Conservation (phyloP, 2,888 invertebrate genomes). For the Anthrax anthrax region DNA sequence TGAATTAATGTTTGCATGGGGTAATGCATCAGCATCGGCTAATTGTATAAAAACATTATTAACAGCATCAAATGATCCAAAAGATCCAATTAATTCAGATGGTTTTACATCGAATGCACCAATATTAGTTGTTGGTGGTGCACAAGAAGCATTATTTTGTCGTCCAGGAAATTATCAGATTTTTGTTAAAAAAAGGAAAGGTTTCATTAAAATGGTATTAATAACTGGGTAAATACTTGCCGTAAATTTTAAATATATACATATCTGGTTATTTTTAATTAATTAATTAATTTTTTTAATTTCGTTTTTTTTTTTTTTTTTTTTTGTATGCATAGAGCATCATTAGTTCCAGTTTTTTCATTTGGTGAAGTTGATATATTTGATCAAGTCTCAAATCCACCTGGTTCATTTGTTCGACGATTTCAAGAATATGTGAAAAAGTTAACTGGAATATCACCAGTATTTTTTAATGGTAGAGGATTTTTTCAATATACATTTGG, state of each 20-base stretch:
- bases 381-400: conserved; percentile 57
- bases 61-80: conserved; percentile 24
- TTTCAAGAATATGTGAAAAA: conserved; percentile 55
- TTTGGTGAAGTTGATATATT: conserved; percentile 85
- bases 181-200: conserved; percentile 62
- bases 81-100: conserved; percentile 24
- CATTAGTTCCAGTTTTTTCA: conserved; percentile 75
- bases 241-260: background rate
- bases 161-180: conserved; percentile 61
- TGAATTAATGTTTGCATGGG: conserved; percentile 44
- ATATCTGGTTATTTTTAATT: background rate
- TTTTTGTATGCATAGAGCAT: conserved; percentile 39
- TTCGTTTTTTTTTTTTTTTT: background rate
- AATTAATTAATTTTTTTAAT: background rate
- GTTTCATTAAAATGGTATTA: conserved; percentile 59
- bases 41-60: conserved; percentile 52
- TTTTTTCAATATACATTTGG: conserved; percentile 87
- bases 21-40: conserved; percentile 45
- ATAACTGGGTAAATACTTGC: conserved; percentile 47
- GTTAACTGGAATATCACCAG: conserved; percentile 57
- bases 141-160: conserved; percentile 72
- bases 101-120: conserved; percentile 39
- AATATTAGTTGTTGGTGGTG: conserved; percentile 75
- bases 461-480: conserved; percentile 67
- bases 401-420: conserved; percentile 46